Evolutionary conservation across 2,797 vertebrate species (phyloP).

Genomic region (Sciaenops ocellatus): DNA sequence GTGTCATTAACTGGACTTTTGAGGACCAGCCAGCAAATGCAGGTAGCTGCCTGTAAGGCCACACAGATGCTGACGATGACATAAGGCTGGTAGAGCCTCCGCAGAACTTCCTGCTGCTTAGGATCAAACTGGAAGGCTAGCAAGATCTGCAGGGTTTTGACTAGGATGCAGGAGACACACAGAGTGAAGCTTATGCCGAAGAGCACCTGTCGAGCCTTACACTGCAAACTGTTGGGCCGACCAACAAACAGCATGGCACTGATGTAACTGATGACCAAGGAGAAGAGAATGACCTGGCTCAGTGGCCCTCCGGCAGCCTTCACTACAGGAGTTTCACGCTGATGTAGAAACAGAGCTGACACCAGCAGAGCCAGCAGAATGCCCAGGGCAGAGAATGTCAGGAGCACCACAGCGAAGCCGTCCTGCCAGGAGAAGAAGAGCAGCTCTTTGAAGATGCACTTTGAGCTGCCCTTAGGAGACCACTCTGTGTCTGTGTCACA

Average conservation of each 20-base stretch:
- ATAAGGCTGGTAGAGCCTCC: constrained; percentile 83
- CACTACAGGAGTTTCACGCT: constrained; percentile 88
- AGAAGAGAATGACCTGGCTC: constrained; percentile 89
- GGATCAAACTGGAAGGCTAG: constrained; percentile 92
- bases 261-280: constrained; percentile 88
- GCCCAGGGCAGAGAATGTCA: constrained; percentile 84
- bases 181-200: constrained; percentile 91
- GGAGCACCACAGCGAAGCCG: constrained; percentile 87
- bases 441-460: constrained; percentile 83
- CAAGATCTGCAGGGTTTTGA: constrained; percentile 92
- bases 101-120: constrained; percentile 83
- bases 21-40: constrained; percentile 88
- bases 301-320: constrained; percentile 88
- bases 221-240: constrained; percentile 82
- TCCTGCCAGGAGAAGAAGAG: constrained; percentile 88
- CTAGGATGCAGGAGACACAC: constrained; percentile 92
- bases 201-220: constrained; percentile 88
- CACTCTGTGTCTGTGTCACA: constrained; percentile 87
- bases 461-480: constrained; percentile 84
- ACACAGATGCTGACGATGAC: constrained; percentile 83
- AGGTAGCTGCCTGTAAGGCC: constrained; percentile 85
- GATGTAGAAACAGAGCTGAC: constrained; percentile 87
- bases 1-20: constrained; percentile 79
- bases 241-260: constrained; percentile 89
- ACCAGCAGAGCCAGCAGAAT: constrained; percentile 83